These are phyloP conservation scores for Potamarius usumacintae DNA, from an alignment of 2,113 vertebrate genomes.

Conservation along the genomic window DNA sequence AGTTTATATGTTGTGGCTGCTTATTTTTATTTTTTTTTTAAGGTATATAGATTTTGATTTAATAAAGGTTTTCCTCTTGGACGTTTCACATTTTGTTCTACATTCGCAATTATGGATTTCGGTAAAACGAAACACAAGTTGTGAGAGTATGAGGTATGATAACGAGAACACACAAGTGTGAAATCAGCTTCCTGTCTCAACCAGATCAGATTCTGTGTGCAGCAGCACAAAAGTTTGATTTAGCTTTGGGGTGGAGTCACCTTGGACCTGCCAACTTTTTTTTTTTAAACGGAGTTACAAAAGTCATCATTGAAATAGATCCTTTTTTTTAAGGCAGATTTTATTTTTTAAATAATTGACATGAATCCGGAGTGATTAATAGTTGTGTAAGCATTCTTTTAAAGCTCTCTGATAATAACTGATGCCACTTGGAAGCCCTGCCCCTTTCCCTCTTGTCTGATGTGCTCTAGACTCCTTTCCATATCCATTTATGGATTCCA, in stretches of 20 bases:
- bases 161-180: background rate
- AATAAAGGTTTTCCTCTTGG: conserved; percentile 33
- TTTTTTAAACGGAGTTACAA: background rate
- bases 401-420: background rate
- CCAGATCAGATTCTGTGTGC: background rate
- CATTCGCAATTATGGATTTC: background rate
- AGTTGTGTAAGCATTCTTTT: background rate
- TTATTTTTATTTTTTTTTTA: background rate
- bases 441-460: background rate
- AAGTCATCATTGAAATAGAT: background rate
- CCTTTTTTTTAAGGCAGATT: no score
- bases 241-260: no score
- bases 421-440: background rate
- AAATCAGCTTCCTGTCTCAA: background rate
- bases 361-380: background rate
- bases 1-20: conserved; percentile 44
- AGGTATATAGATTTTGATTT: conserved; percentile 30
- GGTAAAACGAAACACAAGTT: background rate
- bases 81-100: conserved; percentile 1
- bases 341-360: background rate
- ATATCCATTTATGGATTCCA: no score
- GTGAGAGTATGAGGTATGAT: background rate
- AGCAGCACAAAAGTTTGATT: background rate
- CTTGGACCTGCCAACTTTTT: background rate
- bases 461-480: background rate